Percentiles rank a stretch among this genome's conserved stretches.
Conservation (phyloP, 2,888 invertebrate species). For the Volucella inanis region DNA sequence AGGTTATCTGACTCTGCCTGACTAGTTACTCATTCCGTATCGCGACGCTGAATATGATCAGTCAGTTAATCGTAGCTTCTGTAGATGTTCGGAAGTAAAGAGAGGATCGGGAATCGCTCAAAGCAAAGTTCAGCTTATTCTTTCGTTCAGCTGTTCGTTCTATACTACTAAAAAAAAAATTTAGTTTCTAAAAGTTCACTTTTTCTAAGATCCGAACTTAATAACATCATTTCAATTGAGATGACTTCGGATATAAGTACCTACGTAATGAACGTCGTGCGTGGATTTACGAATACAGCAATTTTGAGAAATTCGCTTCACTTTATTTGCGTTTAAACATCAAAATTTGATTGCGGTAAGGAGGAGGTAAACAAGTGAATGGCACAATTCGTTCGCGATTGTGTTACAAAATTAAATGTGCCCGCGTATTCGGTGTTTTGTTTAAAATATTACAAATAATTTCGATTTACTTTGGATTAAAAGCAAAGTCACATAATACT, state of each 20-base stretch:
- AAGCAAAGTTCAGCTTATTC: conserved; percentile 37
- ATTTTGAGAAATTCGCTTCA: conserved; percentile 1
- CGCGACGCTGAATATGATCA: conserved; percentile 69
- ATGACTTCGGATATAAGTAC: neutral
- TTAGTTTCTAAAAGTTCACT: neutral
- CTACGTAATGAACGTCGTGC: neutral
- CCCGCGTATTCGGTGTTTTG: conserved; percentile 4
- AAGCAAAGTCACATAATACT: neutral
- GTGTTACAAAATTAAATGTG: conserved; percentile 16
- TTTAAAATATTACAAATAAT: conserved; percentile 1
- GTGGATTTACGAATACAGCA: neutral
- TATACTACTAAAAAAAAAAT: neutral
- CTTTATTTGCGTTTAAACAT: conserved; percentile 14
- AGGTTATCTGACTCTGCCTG: conserved; percentile 65
- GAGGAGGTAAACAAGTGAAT: conserved; percentile 48
- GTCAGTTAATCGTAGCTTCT: conserved; percentile 57
- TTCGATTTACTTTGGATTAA: conserved; percentile 6
- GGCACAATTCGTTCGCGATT: conserved; percentile 6
- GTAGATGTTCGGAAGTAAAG: conserved; percentile 40
- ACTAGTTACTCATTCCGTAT: conserved; percentile 56
- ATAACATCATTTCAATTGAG: neutral
- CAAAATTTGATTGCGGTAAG: conserved; percentile 45
- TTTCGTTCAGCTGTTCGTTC: conserved; percentile 44
- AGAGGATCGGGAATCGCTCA: conserved; percentile 8
- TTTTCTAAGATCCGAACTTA: conserved; percentile 10